Evolutionary conservation across 2,888 invertebrate genomes (phyloP), one percentile per base, ranked within the genome.

Genomic region (Pherbina coryleti): DNA sequence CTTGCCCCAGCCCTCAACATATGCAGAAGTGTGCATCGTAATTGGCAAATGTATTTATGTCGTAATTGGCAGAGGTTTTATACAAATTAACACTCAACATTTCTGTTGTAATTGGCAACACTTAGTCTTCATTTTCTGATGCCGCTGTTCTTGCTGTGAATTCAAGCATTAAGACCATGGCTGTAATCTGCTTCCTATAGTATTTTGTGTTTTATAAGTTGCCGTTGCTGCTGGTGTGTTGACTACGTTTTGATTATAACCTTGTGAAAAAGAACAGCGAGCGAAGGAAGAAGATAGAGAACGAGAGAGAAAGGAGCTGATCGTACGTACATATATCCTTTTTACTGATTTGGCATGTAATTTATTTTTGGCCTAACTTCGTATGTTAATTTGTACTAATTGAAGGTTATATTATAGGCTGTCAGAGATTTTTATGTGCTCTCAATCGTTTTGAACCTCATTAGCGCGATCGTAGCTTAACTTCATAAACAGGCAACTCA

Each of bases 31-130:
- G 57, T 19, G 57, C 57, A 60, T 14, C 57, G 28, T 60, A 60
- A 60, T 60, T 60, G 57, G 25, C 57, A 28, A 60, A 60, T 60
- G 28, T 60, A 60, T 60, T 14, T 60, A 25, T 60, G 57, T 11
- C 25, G 85, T 85, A 85, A 85, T 85, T 85, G 85, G 84, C 80
- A 82, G 82, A 79, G 85, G 83, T 84, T 85, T 84, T 28, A 81
- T 82, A 82, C 85, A 85, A 84, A 84, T 85, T 85, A 85, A 84
- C 85, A 85, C 86, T 17, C 62, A 73, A 73, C 37, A 44, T 44
- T 49, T 73, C 28, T 25, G 17, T 73, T 62, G 72, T 73, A 73
- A 73, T 62, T 73, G 62, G 73, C 60, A 72, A 60, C 57, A 60
- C 60, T 37, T 72, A 57, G 49, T 69, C 22, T 22, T 28, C 11